phyloP scores from a whole-genome alignment of 2,888 invertebrate genomes.

The Dusona sp. region DNA sequence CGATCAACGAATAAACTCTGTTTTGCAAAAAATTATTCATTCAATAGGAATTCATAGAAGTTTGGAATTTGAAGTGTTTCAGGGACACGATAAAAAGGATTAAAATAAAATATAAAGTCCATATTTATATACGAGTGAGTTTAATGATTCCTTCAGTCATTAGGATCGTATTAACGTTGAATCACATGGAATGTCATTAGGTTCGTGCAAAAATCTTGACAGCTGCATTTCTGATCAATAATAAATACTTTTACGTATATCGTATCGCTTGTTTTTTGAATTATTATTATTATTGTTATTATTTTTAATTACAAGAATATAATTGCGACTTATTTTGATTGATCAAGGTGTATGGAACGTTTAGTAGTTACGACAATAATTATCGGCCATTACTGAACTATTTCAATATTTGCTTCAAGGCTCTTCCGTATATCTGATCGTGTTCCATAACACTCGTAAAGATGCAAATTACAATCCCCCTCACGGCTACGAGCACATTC shows the following conservation, averaged over 20 bases:
- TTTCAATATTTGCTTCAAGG: constrained; percentile 70
- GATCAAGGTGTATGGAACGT: constrained; percentile 53
- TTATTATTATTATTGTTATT: constrained; percentile 14
- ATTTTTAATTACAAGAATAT: constrained; percentile 50
- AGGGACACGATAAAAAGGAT: constrained; percentile 31
- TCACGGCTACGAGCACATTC: constrained; percentile 4
- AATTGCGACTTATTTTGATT: constrained; percentile 59
- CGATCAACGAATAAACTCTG: not conserved
- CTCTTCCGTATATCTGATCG: constrained; percentile 70
- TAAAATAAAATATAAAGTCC: constrained; percentile 2
- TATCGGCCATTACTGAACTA: constrained; percentile 63
- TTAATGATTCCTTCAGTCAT: constrained; percentile 47
- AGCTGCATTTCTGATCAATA: constrained; percentile 43
- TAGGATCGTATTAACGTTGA: constrained; percentile 19
- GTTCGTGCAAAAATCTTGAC: constrained; percentile 47
- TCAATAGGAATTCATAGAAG: constrained; percentile 12
- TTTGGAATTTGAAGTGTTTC: constrained; percentile 35
- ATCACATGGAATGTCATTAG: constrained; percentile 41
- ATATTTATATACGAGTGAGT: constrained; percentile 29
- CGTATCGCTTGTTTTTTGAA: not conserved
- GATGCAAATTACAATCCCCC: constrained; percentile 59
- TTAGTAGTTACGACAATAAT: constrained; percentile 46
- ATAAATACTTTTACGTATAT: not conserved
- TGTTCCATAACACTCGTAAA: constrained; percentile 64
- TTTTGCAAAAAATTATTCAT: constrained; percentile 20